Base-by-base conservation (phyloP, 2,888 invertebrate genomes). In the Mactromeris polynyma region DNA sequence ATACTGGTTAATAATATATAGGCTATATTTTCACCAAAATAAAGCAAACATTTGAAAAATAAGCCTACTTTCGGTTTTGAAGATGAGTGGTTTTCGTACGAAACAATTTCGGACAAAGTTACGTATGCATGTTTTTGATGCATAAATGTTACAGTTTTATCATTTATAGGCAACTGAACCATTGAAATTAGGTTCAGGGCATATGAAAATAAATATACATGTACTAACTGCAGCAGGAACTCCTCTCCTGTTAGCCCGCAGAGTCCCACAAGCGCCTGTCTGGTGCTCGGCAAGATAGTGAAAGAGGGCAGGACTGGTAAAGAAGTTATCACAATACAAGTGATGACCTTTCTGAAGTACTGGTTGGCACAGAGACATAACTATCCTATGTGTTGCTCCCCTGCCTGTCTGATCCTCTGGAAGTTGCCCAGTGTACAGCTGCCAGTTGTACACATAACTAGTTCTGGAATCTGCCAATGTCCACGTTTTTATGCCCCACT, bases 361-460 rank as follows among this genome's bases (percentile, higher is more conserved):
- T 14, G 9, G 36, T 19, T 83, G 33, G 2, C 73, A 73, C 21
- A 85, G 77, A 81, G 73, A 38, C 54, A 26, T 81, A 11, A 83
- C 78, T 19, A 86, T 78, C 51, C 38, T 64, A 81, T 86, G 73
- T 33, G 81, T n/a, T 40, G 81, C 42, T 21, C 69, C 46, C 26
- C 64, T 33, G 33, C 69, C 81, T n/a, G 21, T 81, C 33, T 69
- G 46, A 31, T 42, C 33, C 9, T 21, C 21, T 0, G 33, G 21
- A 19, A 36, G 77, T 46, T 85, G 79, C 2, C 86, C 86, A 1
- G 73, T 46, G 51, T 86, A 81, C 38, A 86, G 73, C 14, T 81
- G 14, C 86, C 86, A 86, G 51, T 86, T 86, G 46, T 81, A 86
- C 81, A 86, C 73, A 31, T 86, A 86, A 7, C 81, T 81, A 21